Percentiles rank a stretch among this genome's conserved stretches.
phyloP scores from a whole-genome alignment of 2,888 invertebrate species.

The Drosophila subsilvestris region DNA sequence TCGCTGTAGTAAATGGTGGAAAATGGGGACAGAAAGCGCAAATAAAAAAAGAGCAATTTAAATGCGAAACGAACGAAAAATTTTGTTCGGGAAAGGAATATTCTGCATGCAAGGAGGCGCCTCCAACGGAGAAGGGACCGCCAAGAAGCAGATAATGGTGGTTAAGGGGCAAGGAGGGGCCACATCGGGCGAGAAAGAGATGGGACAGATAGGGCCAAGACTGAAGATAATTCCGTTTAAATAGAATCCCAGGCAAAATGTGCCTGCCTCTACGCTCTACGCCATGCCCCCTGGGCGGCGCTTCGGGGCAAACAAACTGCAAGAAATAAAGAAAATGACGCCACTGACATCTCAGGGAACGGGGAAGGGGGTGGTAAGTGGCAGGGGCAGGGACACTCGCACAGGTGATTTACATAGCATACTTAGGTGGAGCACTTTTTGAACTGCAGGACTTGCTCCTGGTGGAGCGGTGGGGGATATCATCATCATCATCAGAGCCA shows the following conservation, averaged over 20 bases:
- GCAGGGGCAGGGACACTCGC: slow-evolving; percentile 51
- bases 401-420: slow-evolving; percentile 80
- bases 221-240: slow-evolving; percentile 74
- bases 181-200: neutral
- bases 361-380: no score
- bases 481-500: slow-evolving; percentile 58
- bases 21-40: slow-evolving; percentile 54
- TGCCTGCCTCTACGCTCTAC: slow-evolving; percentile 1
- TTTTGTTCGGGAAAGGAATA: slow-evolving; percentile 17
- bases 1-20: neutral
- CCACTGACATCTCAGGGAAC: slow-evolving; percentile 40
- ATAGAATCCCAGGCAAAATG: slow-evolving; percentile 66
- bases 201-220: slow-evolving; percentile 50
- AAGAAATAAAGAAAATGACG: slow-evolving; percentile 73
- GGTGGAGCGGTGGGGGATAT: no score
- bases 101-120: slow-evolving; percentile 20
- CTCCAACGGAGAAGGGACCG: slow-evolving; percentile 8
- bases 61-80: slow-evolving; percentile 56
- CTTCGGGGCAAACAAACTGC: slow-evolving; percentile 62
- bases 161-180: neutral
- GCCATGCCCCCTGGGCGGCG: slow-evolving; percentile 19
- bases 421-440: slow-evolving; percentile 80
- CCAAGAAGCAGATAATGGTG: slow-evolving; percentile 16
- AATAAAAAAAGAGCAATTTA: slow-evolving; percentile 70
- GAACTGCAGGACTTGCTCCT: slow-evolving; percentile 45